These are phyloP conservation scores for Crotalus horridus DNA, from an alignment of 2,113 vertebrate species.

Conservation along the genomic window DNA sequence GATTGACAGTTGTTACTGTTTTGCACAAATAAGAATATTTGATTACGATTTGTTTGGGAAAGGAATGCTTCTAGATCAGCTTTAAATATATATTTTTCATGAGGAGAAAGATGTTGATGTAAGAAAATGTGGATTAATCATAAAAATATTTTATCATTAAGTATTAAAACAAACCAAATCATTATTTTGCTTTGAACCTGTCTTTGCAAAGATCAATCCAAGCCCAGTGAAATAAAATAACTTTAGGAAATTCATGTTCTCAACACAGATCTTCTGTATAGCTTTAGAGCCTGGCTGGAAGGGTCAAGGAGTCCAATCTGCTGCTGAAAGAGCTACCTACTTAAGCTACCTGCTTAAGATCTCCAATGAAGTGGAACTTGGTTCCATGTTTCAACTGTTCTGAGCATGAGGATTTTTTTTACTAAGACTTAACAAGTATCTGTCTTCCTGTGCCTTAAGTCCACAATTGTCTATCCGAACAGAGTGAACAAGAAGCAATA, in stretches of 20 bases:
- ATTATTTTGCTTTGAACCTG: constrained; percentile 52
- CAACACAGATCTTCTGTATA: background rate
- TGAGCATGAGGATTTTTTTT: background rate
- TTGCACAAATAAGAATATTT: constrained; percentile 41
- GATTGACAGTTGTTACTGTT: constrained; percentile 45
- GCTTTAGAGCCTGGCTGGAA: background rate
- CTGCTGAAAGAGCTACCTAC: background rate
- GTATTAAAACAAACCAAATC: constrained; percentile 67
- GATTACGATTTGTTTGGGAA: constrained; percentile 35
- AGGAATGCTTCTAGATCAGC: constrained; percentile 33
- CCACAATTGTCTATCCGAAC: background rate
- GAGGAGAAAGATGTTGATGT: constrained; percentile 64
- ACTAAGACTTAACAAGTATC: background rate
- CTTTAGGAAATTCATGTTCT: background rate
- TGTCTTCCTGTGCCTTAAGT: background rate
- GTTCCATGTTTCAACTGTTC: background rate
- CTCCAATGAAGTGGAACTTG: background rate
- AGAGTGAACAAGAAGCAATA: no score
- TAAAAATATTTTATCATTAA: constrained; percentile 50
- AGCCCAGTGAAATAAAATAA: background rate
- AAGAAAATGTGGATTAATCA: constrained; percentile 54
- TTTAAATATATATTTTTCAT: constrained; percentile 54
- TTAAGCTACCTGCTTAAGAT: background rate
- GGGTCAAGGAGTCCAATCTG: background rate
- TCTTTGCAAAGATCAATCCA: constrained; percentile 36